These are phyloP conservation scores for Mustela nigripes DNA, from an alignment of 2,113 vertebrate species.

Conservation along the genomic window DNA sequence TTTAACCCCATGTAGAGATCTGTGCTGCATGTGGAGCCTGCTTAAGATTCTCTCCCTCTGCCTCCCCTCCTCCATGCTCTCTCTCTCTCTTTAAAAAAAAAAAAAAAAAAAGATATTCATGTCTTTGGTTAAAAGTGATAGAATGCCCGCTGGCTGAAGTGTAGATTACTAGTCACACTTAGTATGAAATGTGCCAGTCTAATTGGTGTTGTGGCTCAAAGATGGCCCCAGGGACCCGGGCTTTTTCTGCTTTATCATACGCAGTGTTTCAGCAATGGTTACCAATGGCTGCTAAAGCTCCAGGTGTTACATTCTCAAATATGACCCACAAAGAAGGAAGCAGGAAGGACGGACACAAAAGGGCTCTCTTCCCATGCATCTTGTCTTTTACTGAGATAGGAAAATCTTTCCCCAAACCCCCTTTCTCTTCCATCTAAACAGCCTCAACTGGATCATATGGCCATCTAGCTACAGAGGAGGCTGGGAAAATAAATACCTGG, in stretches of 20 bases:
- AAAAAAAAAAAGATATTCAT: neutral
- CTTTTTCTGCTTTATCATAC: neutral
- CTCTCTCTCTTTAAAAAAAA: neutral
- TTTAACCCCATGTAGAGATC: neutral
- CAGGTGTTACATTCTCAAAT: neutral
- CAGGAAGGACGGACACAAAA: neutral
- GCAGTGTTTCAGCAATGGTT: neutral
- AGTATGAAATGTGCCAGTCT: neutral
- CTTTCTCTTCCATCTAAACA: neutral
- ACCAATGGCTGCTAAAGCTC: neutral
- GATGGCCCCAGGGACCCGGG: neutral
- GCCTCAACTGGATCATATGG: neutral
- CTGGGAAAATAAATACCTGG: neutral
- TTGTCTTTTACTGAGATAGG: neutral
- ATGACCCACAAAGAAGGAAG: neutral
- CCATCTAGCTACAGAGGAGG: neutral
- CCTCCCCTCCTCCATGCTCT: neutral
- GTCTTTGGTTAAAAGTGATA: conserved; percentile 30
- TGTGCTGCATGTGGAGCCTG: neutral
- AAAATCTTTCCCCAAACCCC: neutral
- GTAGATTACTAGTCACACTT: neutral
- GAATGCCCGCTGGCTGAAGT: neutral
- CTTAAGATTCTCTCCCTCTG: neutral
- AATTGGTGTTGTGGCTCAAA: neutral
- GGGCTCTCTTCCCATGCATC: neutral